A percentile compares a stretch with the other conserved stretches of the same genome.
phyloP scores from a whole-genome alignment of 1,140 invertebrate species.

The Listronotus bonariensis region DNA sequence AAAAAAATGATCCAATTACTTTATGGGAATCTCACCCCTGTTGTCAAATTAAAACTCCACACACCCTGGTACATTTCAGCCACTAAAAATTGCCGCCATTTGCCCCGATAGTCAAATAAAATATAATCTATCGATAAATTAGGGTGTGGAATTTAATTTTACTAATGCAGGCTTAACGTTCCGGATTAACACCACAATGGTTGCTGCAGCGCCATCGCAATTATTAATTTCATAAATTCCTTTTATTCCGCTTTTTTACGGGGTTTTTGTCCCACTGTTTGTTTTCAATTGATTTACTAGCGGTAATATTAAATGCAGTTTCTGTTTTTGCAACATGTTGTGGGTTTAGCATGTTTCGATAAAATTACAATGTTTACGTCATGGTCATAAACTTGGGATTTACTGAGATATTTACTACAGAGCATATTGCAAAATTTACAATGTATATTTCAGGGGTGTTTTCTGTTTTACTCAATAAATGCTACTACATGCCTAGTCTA shows the following conservation, averaged over 20 bases:
- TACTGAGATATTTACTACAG: not conserved
- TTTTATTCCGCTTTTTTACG: constrained; percentile 44
- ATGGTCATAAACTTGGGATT: not conserved
- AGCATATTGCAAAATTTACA: too few species aligned
- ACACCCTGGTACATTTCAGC: not conserved
- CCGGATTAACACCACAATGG: constrained; percentile 46
- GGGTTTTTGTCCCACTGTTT: constrained; percentile 29
- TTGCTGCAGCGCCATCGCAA: constrained; percentile 43
- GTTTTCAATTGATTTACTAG: constrained; percentile 34
- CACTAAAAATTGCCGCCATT: not conserved
- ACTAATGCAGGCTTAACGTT: constrained; percentile 48
- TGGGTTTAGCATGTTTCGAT: not conserved
- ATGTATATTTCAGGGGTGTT: too few species aligned
- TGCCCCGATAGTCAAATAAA: constrained; percentile 48
- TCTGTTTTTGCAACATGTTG: constrained; percentile 4
- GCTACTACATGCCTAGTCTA: too few species aligned
- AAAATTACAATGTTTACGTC: not conserved
- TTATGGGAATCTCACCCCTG: constrained; percentile 6
- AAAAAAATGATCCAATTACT: constrained; percentile 2
- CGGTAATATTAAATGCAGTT: constrained; percentile 9
- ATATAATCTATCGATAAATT: constrained; percentile 52
- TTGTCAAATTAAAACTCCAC: not conserved
- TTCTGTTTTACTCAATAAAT: too few species aligned
- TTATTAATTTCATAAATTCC: constrained; percentile 54
- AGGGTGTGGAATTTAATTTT: constrained; percentile 51